A percentile compares a stretch with the other conserved stretches of the same genome.
These are phyloP conservation scores for Pemphigus obesinymphae DNA, from an alignment of 1,140 invertebrate species.

Conservation along the genomic window DNA sequence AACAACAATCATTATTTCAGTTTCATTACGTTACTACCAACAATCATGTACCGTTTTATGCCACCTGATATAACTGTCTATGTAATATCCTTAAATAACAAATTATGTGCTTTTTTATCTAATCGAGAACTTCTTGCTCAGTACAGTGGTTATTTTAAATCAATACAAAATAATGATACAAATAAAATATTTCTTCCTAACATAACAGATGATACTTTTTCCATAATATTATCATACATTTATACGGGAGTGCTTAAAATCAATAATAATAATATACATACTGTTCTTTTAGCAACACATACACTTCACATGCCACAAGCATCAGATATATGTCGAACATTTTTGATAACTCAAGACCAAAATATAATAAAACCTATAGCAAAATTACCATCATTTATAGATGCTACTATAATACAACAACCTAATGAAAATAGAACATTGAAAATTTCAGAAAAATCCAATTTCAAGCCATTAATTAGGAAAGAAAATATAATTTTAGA, in stretches of 20 bases:
- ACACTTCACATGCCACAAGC: slow-evolving; percentile 70
- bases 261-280: slow-evolving; percentile 67
- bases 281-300: slow-evolving; percentile 67
- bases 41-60: slow-evolving; percentile 22
- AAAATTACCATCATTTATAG: not conserved
- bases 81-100: slow-evolving; percentile 47
- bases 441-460: slow-evolving; percentile 23
- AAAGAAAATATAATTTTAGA: slow-evolving; percentile 63
- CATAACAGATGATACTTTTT: slow-evolving; percentile 64
- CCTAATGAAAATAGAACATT: slow-evolving; percentile 32
- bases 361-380: slow-evolving; percentile 28
- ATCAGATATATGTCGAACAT: slow-evolving; percentile 61
- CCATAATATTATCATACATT: slow-evolving; percentile 68
- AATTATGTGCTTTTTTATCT: slow-evolving; percentile 58
- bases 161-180: slow-evolving; percentile 50
- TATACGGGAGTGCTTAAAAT: slow-evolving; percentile 69
- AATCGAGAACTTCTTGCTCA: slow-evolving; percentile 62
- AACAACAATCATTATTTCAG: slow-evolving; percentile 15
- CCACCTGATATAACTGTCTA: slow-evolving; percentile 47
- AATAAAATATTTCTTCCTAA: slow-evolving; percentile 55
- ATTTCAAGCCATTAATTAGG: slow-evolving; percentile 12
- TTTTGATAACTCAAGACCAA: slow-evolving; percentile 43
- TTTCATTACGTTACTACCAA: not conserved
- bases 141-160: slow-evolving; percentile 67
- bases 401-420: not conserved